Evolutionary conservation across 2,113 vertebrate genomes (phyloP), one percentile per base, ranked within the genome.

Genomic region (Ceyx melanurus): DNA sequence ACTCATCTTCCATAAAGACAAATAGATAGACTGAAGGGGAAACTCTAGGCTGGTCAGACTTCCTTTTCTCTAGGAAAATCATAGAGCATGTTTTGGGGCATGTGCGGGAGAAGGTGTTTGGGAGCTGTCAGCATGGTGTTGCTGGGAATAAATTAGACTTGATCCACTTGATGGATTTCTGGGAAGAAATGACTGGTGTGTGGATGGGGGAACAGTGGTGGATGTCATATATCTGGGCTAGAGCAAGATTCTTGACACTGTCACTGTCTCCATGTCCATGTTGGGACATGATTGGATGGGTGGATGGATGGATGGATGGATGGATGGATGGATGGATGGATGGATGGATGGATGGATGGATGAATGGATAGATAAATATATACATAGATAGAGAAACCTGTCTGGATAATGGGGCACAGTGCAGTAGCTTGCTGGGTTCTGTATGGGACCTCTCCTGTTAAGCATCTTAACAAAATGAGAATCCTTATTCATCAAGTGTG

Each of bases 1-100:
- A 25, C 5, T 9, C 0, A 0, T 11, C 2, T 53, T 15, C 40
- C 75, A 46, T 13, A 40, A 51, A 19, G 8, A 5, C 5, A 7
- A 6, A 5, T 22, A 51, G 11, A 6, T 3, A 37, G 13, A 21
- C 53, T 7, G 11, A 12, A 72, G 5, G 33, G 16, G 62, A 13
- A 68, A 46, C 43, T 60, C 11, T 21, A 58, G 31, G 5, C 37
- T 26, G 10, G 15, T 4, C 56, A 45, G 19, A 50, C 21, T 37
- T 13, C 13, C 28, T 29, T 23, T 2, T 23, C 6, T 8, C 3
- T 45, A 28, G 11, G 25, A 33, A 58, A 35, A 25, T 26, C 17
- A 3, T 37, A 18, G 23, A 77, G 11, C 6, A 2, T 43, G 13
- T 51, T 51, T 77, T 31, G 51, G 26, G n/a, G 20, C 4, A 20